Base-by-base conservation (phyloP, 92 coral and sea anemone species). In the Siderastrea radians region DNA sequence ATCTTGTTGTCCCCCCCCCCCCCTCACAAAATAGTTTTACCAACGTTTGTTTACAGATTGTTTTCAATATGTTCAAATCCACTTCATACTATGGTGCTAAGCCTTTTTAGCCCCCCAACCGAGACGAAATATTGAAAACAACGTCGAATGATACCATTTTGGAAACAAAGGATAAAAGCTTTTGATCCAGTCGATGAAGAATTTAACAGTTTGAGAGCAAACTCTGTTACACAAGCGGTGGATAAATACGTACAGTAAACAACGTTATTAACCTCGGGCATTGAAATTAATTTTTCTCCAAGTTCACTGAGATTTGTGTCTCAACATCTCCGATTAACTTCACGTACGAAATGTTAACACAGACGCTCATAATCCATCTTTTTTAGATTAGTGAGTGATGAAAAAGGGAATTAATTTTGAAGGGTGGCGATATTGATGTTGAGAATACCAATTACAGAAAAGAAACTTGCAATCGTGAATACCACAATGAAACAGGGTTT, bases 341-440 rank as follows among this genome's bases (percentile, higher is more conserved):
- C 3, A 10, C 5, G 26, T 3, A 38, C 17, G 75, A 48, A 49
- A 13, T 1, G 48, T 71, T 19, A 71, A 71, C 47, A 48, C 26
- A 49, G 16, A 49, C 51, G 49, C 26, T 14, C 5, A 49, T 71
- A 71, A 71, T 71, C 58, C 75, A 3, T 71, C 26, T 15, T 48
- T 11, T 26, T 26, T 26, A 26, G 38, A 50, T 19, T 45, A n/a
- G 4, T n/a, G 7, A n/a, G 54, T 71, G 15, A 71, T 71, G 14
- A 43, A 6, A 71, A 71, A 16, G 38, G 57, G 75, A 71, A 71
- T 71, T 71, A 71, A 55, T 71, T 71, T 49, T 5, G 57, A 15
- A 38, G 19, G 54, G 9, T 48, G 52, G 49, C 46, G 50, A 69
- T 69, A 69, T 69, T 46, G 74, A 49, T 44, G 13, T 45, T 47